Evolutionary conservation across 2,113 vertebrate species (phyloP), one percentile per base, ranked within the genome.

Genomic region (Urocitellus parryii): DNA sequence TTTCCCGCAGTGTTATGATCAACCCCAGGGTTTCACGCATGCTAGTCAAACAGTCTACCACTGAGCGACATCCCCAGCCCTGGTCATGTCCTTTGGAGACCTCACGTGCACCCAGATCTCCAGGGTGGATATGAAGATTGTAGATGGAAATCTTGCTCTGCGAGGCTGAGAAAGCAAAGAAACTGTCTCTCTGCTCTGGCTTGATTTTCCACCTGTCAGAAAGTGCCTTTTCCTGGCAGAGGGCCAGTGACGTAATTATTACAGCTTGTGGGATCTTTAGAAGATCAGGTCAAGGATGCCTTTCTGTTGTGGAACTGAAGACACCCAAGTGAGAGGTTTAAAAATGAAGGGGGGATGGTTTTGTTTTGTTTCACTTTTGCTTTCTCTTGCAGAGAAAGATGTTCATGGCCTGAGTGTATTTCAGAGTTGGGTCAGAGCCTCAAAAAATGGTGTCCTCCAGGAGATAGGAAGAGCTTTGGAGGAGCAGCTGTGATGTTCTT

Each of bases 221-320:
- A 94, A 72, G 76, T 95, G 79, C 45, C 95, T 89, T 95, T 93
- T n/a, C 89, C 51, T 51, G 83, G 70, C 37, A 27, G 72, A 78
- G 4, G 80, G 63, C 74, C 80, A 51, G 63, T 18, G 53, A 88
- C 81, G 86, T 90, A 85, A 68, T 96, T 88, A 73, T 78, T 18
- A 63, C 25, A 25, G 1, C 70, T 76, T 83, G 72, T 42, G 63
- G n/a, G 85, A 32, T 86, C 56, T 80, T 89, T 86, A 79, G 68
- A 96, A 92, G 68, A 94, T 95, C 74, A 91, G 61, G 63, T 91
- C 96, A 92, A 83, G 88, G 85, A 90, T 89, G 74, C 83, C 65
- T 96, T 90, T 94, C 82, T 79, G 39, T 79, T 89, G 70, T 51
- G 91, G 34, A 84, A 80, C 39, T 34, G 51, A 83, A 96, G 63